Evolutionary conservation across 2,113 vertebrate species (phyloP).

Genomic region (Gopherus flavomarginatus): DNA sequence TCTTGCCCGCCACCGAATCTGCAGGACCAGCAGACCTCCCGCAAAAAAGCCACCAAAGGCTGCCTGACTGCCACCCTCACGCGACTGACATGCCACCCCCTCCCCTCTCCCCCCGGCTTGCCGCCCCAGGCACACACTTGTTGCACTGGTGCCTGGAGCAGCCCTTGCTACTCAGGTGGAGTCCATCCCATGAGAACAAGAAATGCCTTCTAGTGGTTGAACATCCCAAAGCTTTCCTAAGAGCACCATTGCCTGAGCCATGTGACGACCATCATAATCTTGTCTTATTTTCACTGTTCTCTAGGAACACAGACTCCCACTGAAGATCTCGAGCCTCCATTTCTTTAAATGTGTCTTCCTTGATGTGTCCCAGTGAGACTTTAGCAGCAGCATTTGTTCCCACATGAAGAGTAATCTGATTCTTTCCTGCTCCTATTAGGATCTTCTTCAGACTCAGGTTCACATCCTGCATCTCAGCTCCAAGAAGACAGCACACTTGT

Average conservation of each 20-base stretch:
- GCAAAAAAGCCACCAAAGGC: no score
- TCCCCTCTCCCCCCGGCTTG: no score
- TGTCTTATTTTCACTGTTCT: not conserved
- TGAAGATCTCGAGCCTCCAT: not conserved
- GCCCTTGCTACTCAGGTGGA: not conserved
- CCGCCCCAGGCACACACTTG: no score
- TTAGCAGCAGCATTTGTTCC: not conserved
- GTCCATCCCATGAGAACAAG: not conserved
- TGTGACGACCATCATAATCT: not conserved
- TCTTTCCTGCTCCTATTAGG: not conserved
- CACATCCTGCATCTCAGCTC: not conserved
- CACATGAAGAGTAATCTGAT: not conserved
- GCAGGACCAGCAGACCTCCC: no score
- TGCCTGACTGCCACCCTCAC: no score
- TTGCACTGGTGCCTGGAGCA: no score
- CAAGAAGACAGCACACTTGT: not conserved
- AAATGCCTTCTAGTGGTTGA: no score
- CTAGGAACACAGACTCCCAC: not conserved
- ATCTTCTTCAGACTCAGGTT: not conserved
- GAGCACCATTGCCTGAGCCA: not conserved
- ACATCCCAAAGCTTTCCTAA: not conserved
- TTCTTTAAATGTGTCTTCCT: not conserved
- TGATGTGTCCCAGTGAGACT: not conserved
- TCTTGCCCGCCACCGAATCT: no score
- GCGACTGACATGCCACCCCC: no score